phyloP scores from a whole-genome alignment of 2,797 vertebrate genomes.

The Poecile montanus region DNA sequence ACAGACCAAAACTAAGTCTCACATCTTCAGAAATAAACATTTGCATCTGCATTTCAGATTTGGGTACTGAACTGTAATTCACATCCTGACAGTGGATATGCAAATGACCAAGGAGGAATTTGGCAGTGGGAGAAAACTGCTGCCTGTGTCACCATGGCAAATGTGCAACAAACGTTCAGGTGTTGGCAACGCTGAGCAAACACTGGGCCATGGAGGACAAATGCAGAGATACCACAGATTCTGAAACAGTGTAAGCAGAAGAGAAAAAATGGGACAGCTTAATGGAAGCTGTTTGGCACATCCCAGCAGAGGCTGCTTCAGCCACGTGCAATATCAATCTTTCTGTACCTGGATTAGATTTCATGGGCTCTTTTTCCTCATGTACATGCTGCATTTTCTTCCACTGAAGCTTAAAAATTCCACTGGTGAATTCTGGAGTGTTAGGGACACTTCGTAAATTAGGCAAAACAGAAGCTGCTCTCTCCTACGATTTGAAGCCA shows the following conservation, averaged over 20 bases:
- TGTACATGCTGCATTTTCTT: not conserved
- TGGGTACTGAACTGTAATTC: not conserved
- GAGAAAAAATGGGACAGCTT: not conserved
- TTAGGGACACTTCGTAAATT: not conserved
- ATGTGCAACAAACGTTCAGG: not conserved
- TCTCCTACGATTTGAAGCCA: not conserved
- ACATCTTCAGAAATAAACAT: not conserved
- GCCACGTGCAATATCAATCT: not conserved
- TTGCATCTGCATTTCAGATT: not conserved
- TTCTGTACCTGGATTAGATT: not conserved
- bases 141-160: not conserved
- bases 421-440: not conserved
- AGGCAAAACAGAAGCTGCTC: slow-evolving; percentile 1
- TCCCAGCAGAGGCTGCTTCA: not conserved
- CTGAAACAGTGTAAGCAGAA: not conserved
- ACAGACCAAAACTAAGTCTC: not conserved
- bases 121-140: not conserved
- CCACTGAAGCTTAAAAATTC: not conserved
- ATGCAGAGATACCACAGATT: not conserved
- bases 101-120: not conserved
- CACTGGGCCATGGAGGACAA: not conserved
- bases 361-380: not conserved
- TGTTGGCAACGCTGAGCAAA: not conserved
- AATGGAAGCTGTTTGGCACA: not conserved
- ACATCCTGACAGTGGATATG: not conserved